Evolutionary conservation across 2,113 vertebrate species (phyloP), one percentile per base, ranked within the genome.

Genomic region (Clupea harengus): DNA sequence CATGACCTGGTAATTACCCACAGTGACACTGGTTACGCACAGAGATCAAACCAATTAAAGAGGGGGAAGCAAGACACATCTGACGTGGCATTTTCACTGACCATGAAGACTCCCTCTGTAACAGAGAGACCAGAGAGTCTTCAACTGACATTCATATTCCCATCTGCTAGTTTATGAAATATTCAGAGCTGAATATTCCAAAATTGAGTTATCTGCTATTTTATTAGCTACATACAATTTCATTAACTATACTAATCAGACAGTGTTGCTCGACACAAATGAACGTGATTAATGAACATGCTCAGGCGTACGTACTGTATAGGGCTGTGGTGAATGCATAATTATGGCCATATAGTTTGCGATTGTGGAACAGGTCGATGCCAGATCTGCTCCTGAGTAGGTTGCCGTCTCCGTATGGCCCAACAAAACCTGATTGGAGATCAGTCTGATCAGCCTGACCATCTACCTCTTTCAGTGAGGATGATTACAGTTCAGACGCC

Each of bases 1-100:
- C 72, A 32, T 44, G 72, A 78, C 72, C 72, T 78, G 72, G 72
- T 78, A 78, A 78, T 78, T 78, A 78, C 72, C 10, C 72, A 78
- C 72, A 44, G 72, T 78, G 72, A 78, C 72, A 78, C 28, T 13
- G 28, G 72, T 78, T 78, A 78, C 72, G 72, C 72, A 11, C 25
- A 13, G 72, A 78, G 72, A 78, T 78, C 72, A 78, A 28, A 78
- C 72, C 72, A 78, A 78, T 78, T 78, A 78, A 78, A 32, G 11
- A 78, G 25, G 72, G 25, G 72, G 25, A 78, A 78, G 72, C 72
- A 78, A 78, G 72, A 78, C 32, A 78, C 32, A 78, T 78, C 72
- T 28, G 28, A 78, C 17, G 72, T 78, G 72, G 13, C 72, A 78
- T 78, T 78, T 78, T 44, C 72, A 78, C 28, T 17, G 72, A 78